Base-by-base conservation (phyloP, 2,113 vertebrate species). In the Seriola quinqueradiata region DNA sequence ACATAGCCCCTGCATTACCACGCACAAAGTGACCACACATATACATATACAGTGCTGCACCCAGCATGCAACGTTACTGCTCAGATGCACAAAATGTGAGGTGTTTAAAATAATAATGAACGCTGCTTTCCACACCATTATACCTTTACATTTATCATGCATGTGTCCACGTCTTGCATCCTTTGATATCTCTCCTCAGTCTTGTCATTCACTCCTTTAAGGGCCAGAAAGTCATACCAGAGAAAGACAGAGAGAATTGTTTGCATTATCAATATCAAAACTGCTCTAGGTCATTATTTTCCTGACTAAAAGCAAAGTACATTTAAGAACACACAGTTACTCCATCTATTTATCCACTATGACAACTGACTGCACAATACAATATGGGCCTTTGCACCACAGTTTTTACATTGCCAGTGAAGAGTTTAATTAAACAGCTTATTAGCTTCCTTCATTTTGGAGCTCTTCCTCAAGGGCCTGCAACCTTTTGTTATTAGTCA, bases 11-110 rank as follows among this genome's bases (percentile, higher is more conserved):
- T 38, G 32, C 12, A 4, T 32, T 66, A 28, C 57, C 21, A 73
- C 63, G 65, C 23, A 55, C 68, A 67, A 7, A 63, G 32, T 77
- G 81, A 67, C 67, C 77, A 59, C 84, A 76, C 66, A 71, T 55
- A 34, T 23, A 58, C 5, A 38, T 8, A 42, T 42, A 8, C 69
- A 58, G 46, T 10, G 12, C 14, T 12, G 4, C 38, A 38, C 64
- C 25, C 60, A 87, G 42, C 68, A 81, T 79, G 54, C 63, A 75
- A 19, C 21, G 46, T 4, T 50, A 11, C 17, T 58, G n/a, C n/a
- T 36, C 42, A 60, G 60, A 68, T 46, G 54, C 34, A 63, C 14
- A 7, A 68, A 61, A 17, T 32, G 8, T 21, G 13, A 55, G 36
- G 8, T 25, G 25, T 13, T 19, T 66, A 13, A 21, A 65, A 67